These are phyloP conservation scores for Uropetala carovei DNA, from an alignment of 2,888 invertebrate genomes.

Conservation along the genomic window DNA sequence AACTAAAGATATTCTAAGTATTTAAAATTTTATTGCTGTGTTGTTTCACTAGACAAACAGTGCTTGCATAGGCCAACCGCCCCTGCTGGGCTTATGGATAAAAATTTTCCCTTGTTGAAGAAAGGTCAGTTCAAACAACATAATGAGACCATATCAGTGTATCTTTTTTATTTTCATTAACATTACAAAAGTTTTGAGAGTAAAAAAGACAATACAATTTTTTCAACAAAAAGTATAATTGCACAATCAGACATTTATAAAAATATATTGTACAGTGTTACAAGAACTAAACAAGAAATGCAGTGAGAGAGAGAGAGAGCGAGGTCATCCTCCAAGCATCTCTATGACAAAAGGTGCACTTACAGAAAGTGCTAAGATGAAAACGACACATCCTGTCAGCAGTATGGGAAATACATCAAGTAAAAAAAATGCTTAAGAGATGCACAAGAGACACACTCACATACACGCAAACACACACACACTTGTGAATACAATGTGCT, in stretches of 20 bases:
- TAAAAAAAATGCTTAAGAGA: slow-evolving; percentile 18
- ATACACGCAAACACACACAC: neutral
- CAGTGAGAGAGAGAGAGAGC: slow-evolving; percentile 17
- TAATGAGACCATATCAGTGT: neutral
- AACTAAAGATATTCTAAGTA: no score
- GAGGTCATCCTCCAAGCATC: slow-evolving; percentile 36
- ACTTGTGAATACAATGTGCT: neutral
- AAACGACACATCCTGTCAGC: slow-evolving; percentile 31
- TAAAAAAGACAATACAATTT: slow-evolving; percentile 59
- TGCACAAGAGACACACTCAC: neutral
- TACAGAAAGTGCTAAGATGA: neutral
- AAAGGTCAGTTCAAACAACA: no score
- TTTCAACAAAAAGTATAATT: slow-evolving; percentile 58
- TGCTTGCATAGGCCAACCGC: no score
- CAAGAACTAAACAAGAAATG: slow-evolving; percentile 47
- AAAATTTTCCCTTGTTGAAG: no score
- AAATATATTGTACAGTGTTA: slow-evolving; percentile 54
- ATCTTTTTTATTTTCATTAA: slow-evolving; percentile 59
- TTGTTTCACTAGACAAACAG: no score
- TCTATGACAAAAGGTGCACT: slow-evolving; percentile 32
- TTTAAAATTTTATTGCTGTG: no score
- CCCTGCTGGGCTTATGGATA: no score
- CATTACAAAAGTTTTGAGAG: slow-evolving; percentile 52
- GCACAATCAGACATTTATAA: slow-evolving; percentile 63
- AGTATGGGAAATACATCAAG: neutral